phyloP scores from a whole-genome alignment of 2,888 invertebrate genomes.

The Epinotia ramella region DNA sequence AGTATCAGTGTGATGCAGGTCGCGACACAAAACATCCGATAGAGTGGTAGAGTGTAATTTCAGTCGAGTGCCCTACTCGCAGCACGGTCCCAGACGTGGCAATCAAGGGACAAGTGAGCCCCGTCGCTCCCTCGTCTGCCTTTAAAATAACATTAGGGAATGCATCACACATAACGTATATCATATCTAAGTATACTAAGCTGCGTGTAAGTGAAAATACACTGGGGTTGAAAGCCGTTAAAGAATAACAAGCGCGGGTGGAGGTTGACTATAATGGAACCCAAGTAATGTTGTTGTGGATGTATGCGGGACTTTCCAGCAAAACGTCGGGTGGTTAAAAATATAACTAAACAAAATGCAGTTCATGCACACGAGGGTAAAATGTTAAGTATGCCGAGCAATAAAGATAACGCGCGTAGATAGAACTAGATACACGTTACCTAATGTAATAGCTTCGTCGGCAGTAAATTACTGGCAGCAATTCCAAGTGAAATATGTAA shows the following conservation, averaged over 20 bases:
- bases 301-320: slow-evolving; percentile 18
- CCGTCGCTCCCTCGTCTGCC: slow-evolving; percentile 55
- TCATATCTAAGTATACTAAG: slow-evolving; percentile 23
- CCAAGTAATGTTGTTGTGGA: slow-evolving; percentile 30
- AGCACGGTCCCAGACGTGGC: slow-evolving; percentile 60
- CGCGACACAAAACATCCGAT: slow-evolving; percentile 69
- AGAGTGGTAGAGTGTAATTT: slow-evolving; percentile 72
- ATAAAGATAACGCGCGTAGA: slow-evolving; percentile 17
- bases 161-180: slow-evolving; percentile 48
- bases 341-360: slow-evolving; percentile 20
- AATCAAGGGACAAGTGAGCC: slow-evolving; percentile 66
- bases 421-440: slow-evolving; percentile 21
- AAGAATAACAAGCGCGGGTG: slow-evolving; percentile 40
- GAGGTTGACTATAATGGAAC: slow-evolving; percentile 22
- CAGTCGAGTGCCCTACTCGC: slow-evolving; percentile 72
- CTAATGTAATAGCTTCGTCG: slow-evolving; percentile 19
- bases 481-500: slow-evolving; percentile 27
- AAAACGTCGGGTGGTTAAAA: slow-evolving; percentile 15
- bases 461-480: slow-evolving; percentile 28
- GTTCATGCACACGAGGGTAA: slow-evolving; percentile 4
- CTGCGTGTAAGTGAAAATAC: slow-evolving; percentile 32
- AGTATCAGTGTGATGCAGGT: slow-evolving; percentile 57
- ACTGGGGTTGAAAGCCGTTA: slow-evolving; percentile 39
- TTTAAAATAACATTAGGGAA: slow-evolving; percentile 63
- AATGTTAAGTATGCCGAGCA: slow-evolving; percentile 21